Base-by-base conservation (phyloP, 2,113 vertebrate genomes). In the Oncorhynchus nerka region DNA sequence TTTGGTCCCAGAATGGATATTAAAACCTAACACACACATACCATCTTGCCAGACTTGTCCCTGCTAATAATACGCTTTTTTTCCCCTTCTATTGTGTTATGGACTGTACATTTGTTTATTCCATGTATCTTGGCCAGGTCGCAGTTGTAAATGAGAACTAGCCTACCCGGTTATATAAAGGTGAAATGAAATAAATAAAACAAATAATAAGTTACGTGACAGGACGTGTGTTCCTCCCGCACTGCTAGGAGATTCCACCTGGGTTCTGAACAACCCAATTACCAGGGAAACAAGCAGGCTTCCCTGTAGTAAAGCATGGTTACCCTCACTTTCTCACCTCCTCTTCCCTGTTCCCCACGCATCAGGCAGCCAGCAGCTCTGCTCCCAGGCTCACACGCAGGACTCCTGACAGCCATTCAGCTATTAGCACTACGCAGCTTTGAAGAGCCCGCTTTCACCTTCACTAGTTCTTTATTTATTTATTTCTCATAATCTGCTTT, bases 251-350 rank as follows among this genome's bases (percentile, higher is more conserved):
- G 87, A 88, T 88, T 81, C 87, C 90, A 86, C 86, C 87, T 89
- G 86, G 86, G 88, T 89, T 88, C 90, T 86, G 89, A 92, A 92
- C 91, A 92, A 90, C 83, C 92, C 92, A 93, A 93, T 93, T 93
- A 93, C 89, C 85, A 89, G 85, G 81, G 89, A 92, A 92, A 92
- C 92, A 93, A 90, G 92, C 87, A 82, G 26, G 85, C 83, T 86
- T 89, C 86, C 85, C 89, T 91, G 89, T 92, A 90, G 91, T 90
- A 90, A 75, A 22, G 89, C 88, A 90, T 88, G 87, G 88, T 85
- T 90, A 79, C 87, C 76, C 69, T 77, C 89, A 76, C 69, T 77
- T 88, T 88, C 34, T 45, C 39, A 16, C 49, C 81, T 86, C 76
- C 71, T 77, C 89, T 88, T 86, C 83, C 71, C 72, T 75, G 82